A percentile compares a stretch with the other conserved stretches of the same genome.
phyloP scores from a whole-genome alignment of 2,888 invertebrate species.

The Drosophila lutescens region DNA sequence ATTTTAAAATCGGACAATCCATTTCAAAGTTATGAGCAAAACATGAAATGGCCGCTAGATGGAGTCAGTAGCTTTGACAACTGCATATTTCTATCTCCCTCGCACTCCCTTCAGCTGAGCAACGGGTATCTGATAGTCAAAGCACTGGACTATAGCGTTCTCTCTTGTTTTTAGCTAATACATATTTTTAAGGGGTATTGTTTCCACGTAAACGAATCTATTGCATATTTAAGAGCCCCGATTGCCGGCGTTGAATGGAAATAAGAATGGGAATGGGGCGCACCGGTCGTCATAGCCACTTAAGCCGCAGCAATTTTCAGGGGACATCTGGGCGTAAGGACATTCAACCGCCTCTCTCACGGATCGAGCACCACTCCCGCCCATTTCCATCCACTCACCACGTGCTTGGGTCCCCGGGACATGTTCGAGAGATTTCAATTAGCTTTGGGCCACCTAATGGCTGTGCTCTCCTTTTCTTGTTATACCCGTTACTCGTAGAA shows the following conservation, averaged over 20 bases:
- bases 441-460: slow-evolving; percentile 32
- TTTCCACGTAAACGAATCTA: not conserved
- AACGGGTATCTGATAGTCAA: no score
- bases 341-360: slow-evolving; percentile 25
- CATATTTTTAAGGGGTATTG: not conserved
- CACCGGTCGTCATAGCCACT: slow-evolving; percentile 42
- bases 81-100: no score
- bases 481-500: no score
- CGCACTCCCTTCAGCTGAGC: no score
- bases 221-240: not conserved
- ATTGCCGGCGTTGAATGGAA: not conserved
- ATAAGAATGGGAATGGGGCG: slow-evolving; percentile 6
- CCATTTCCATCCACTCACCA: slow-evolving; percentile 24
- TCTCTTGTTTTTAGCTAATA: no score
- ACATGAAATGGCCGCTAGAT: no score
- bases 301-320: slow-evolving; percentile 24
- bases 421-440: slow-evolving; percentile 44
- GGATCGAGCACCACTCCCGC: slow-evolving; percentile 11
- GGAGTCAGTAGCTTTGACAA: no score
- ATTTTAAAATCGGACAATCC: no score
- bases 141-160: no score
- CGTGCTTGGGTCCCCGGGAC: slow-evolving; percentile 32
- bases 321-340: slow-evolving; percentile 34
- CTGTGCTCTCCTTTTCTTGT: slow-evolving; percentile 14
- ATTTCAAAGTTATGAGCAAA: no score